Evolutionary conservation across 1,140 invertebrate species (phyloP), one percentile per base, ranked within the genome.

Genomic region (Diorhabda carinulata): DNA sequence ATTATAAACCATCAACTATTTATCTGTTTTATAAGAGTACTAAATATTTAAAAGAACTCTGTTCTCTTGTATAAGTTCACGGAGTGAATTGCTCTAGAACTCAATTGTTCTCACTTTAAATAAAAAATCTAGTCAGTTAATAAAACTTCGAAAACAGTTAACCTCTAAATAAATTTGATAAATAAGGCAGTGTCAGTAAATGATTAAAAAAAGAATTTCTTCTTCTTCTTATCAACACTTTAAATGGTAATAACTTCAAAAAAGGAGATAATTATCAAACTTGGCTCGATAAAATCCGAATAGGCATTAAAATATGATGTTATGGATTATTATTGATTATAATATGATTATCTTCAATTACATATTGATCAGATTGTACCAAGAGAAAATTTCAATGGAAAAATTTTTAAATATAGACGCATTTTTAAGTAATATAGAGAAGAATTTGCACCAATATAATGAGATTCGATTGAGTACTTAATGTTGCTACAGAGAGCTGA

Each of bases 121-220:
- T 66, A 57, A 59, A 66, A 40, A 43, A 66, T 61, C 42, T 61
- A 43, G 42, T 61, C 42, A 40, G 9, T 61, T 10, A 41, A 41
- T 61, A 61, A 41, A 61, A 43, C 2, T 41, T 43, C 25, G 59
- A 61, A 61, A 8, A 61, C 59, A 7, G 8, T 43, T 61, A 61
- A 61, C 42, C 25, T 61, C 9, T 41, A 43, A 66, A 66, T 64
- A 66, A 43, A 66, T 59, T 68, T 63, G 64, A 63, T 72, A 69
- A 72, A 69, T 72, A 69, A 72, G 70, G 70, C 70, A 72, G 70
- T 71, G 70, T 72, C 67, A 72, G 66, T 68, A 66, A 72, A 66
- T 47, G 5, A 47, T 64, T 47, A 64, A 56, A 40, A 25, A 60
- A 10, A 60, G 7, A 25, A 25, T 25, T 25, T 25, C 10, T 60